Conservation (phyloP, 1,140 invertebrate species). For the Tenebrio molitor region DNA sequence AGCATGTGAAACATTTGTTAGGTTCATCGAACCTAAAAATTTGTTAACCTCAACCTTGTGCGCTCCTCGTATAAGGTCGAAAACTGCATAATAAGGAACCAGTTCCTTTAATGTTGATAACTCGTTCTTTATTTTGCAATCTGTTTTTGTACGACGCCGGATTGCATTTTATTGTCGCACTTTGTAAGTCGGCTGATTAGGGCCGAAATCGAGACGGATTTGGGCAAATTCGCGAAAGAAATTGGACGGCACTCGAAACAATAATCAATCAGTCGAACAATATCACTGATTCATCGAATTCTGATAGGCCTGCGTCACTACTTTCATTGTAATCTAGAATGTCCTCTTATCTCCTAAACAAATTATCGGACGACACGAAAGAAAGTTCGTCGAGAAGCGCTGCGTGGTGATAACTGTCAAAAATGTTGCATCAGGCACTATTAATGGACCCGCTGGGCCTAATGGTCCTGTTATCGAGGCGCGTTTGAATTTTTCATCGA, state of each 20-base stretch:
- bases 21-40: constrained; percentile 42
- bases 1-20: constrained; percentile 34
- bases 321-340: neutral
- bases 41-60: constrained; percentile 40
- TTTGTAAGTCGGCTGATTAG: constrained; percentile 27
- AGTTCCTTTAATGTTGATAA: constrained; percentile 43
- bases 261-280: neutral
- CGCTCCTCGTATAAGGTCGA: constrained; percentile 39
- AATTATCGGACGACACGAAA: constrained; percentile 2
- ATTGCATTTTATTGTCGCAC: constrained; percentile 32
- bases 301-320: neutral
- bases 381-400: neutral
- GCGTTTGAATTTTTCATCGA: neutral
- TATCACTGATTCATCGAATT: neutral
- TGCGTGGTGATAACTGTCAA: constrained; percentile 23
- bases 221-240: no score
- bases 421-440: constrained; percentile 1
- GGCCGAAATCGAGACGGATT: no score
- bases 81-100: constrained; percentile 45
- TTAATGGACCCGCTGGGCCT: constrained; percentile 5
- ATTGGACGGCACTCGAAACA: no score
- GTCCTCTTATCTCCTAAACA: neutral
- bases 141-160: constrained; percentile 34
- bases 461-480: constrained; percentile 5
- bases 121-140: constrained; percentile 45